Evolutionary conservation across 2,113 vertebrate genomes (phyloP).

Genomic region (Neodontobutis hainanensis): DNA sequence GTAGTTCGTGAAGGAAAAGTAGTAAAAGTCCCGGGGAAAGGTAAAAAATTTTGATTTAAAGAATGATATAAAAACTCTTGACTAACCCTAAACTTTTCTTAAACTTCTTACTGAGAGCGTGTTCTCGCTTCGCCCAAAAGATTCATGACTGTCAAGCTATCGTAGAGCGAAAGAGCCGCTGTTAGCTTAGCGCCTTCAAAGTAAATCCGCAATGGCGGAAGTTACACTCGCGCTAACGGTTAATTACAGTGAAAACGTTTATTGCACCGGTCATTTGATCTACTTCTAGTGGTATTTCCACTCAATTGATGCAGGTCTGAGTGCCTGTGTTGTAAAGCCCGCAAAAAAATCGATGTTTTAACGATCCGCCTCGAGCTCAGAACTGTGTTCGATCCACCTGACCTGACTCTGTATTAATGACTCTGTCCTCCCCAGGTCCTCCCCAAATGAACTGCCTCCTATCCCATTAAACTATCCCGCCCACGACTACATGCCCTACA

Average conservation of each 20-base stretch:
- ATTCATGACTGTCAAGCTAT: neutral
- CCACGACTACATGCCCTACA: slow-evolving; percentile 27
- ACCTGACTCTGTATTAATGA: slow-evolving; percentile 19
- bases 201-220: slow-evolving; percentile 10
- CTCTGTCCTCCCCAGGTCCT: no score
- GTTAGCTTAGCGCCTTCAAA: slow-evolving; percentile 30
- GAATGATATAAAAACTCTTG: slow-evolving; percentile 1
- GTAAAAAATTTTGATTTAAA: neutral
- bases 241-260: accelerated
- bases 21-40: neutral
- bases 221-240: neutral
- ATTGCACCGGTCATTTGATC: neutral
- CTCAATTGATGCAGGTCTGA: slow-evolving; percentile 15
- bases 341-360: slow-evolving; percentile 31
- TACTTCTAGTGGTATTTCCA: slow-evolving; percentile 11
- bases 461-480: slow-evolving; percentile 8
- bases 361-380: slow-evolving; percentile 13
- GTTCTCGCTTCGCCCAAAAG: slow-evolving; percentile 3
- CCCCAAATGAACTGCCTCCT: slow-evolving; percentile 3
- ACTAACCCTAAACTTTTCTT: neutral
- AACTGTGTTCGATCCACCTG: slow-evolving; percentile 32
- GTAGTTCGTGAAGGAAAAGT: neutral
- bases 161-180: neutral
- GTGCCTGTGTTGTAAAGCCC: neutral
- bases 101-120: slow-evolving; percentile 10